Percentiles rank a stretch among this genome's conserved stretches.
Conservation (phyloP, 1,140 invertebrate genomes). For the Drosophila varians region DNA sequence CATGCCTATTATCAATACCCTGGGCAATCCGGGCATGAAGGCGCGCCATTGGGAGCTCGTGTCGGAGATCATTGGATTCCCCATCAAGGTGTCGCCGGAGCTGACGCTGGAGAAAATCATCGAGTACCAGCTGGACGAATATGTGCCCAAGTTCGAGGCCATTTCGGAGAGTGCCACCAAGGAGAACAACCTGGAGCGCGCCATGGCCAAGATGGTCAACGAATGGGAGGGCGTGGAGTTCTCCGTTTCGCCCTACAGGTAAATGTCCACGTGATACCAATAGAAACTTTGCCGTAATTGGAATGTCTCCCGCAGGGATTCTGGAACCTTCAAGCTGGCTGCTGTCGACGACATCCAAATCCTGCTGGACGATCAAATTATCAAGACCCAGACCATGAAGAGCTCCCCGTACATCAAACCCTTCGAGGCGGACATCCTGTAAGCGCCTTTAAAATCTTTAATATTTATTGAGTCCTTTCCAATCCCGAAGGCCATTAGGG, state of each 20-base stretch:
- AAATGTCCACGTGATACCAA: background rate
- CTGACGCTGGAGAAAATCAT: conserved; percentile 95
- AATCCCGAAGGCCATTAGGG: background rate
- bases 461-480: conserved; percentile 2
- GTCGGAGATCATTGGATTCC: conserved; percentile 97
- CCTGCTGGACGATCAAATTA: conserved; percentile 97
- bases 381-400: conserved; percentile 99
- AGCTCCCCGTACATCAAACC: conserved; percentile 98
- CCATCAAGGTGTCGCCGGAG: conserved; percentile 93
- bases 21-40: conserved; percentile 97
- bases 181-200: conserved; percentile 96
- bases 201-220: conserved; percentile 94
- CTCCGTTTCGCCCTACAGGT: conserved; percentile 83
- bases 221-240: conserved; percentile 97
- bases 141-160: conserved; percentile 94
- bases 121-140: conserved; percentile 95
- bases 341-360: conserved; percentile 97
- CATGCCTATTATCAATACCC: conserved; percentile 94
- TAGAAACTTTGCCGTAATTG: conserved; percentile 37
- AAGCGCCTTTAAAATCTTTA: conserved; percentile 66
- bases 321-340: conserved; percentile 95
- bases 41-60: conserved; percentile 97
- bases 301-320: conserved; percentile 87
- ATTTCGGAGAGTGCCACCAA: conserved; percentile 98
- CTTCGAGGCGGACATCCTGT: conserved; percentile 92